Conservation (phyloP, 1,140 invertebrate species). For the Heterodera schachtii region DNA sequence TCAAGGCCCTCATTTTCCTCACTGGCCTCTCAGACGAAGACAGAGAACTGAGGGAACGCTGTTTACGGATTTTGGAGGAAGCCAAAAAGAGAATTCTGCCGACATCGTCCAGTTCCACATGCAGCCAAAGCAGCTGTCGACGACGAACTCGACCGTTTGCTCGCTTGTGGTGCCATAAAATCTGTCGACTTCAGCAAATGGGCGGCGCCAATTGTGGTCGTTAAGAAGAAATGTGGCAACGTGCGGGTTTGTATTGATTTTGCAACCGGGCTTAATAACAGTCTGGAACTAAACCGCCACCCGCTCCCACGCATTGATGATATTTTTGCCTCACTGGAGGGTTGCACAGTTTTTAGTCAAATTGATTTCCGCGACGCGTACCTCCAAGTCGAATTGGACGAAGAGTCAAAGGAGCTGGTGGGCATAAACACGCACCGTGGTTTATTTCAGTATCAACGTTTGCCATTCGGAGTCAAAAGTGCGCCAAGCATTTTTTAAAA, state of each 20-base stretch:
- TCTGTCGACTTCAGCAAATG: conserved; percentile 64
- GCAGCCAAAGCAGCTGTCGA: conserved; percentile 54
- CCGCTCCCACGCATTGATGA: conserved; percentile 47
- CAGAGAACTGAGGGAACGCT: too few species aligned
- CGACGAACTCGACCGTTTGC: conserved; percentile 55
- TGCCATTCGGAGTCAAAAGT: conserved; percentile 42
- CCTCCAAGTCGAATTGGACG: conserved; percentile 41
- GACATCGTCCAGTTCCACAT: conserved; percentile 55
- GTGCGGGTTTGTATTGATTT: conserved; percentile 65
- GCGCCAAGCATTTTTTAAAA: conserved; percentile 43
- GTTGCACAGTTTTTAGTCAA: conserved; percentile 30
- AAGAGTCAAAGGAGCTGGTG: conserved; percentile 38
- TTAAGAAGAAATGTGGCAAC: conserved; percentile 14
- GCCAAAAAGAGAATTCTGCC: too few species aligned
- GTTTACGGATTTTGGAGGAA: too few species aligned
- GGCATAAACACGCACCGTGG: conserved; percentile 32
- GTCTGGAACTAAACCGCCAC: conserved; percentile 37
- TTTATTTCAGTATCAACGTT: conserved; percentile 21
- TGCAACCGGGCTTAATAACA: conserved; percentile 48
- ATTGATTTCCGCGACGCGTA: conserved; percentile 50
- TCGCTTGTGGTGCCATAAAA: conserved; percentile 47
- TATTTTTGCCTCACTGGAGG: conserved; percentile 30
- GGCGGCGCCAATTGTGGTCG: conserved; percentile 54
- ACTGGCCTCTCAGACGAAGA: too few species aligned
- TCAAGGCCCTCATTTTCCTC: too few species aligned